These are phyloP conservation scores for Ricordea florida DNA, from an alignment of 92 coral and sea anemone genomes.

Conservation along the genomic window DNA sequence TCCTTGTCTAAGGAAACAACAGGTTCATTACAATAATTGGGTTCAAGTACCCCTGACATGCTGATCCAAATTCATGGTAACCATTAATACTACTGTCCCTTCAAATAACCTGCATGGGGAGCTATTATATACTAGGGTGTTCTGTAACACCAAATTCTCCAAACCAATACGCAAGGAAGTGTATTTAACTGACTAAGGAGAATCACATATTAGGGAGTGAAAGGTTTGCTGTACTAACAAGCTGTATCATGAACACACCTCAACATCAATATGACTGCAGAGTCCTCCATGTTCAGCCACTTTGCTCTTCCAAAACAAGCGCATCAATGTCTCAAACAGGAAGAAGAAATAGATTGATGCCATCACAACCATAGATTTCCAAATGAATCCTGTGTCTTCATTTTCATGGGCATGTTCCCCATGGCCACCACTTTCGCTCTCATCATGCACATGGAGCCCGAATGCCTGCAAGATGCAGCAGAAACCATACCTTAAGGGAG, in stretches of 20 bases:
- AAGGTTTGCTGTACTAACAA: neutral
- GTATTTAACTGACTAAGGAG: neutral
- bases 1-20: no score
- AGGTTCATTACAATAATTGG: no score
- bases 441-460: constrained; percentile 74
- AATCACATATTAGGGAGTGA: neutral
- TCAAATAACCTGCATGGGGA: no score
- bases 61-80: no score
- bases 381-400: constrained; percentile 48
- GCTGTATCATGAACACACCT: constrained; percentile 40
- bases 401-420: constrained; percentile 36
- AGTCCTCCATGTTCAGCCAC: constrained; percentile 50
- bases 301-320: constrained; percentile 70
- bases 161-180: no score
- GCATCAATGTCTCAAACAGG: constrained; percentile 90
- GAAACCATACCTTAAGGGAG: no score
- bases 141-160: no score
- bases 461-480: no score
- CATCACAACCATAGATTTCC: constrained; percentile 73
- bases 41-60: no score
- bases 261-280: constrained; percentile 70
- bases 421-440: constrained; percentile 20
- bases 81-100: no score
- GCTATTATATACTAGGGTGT: no score
- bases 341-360: constrained; percentile 77